A percentile compares a stretch with the other conserved stretches of the same genome.
phyloP scores from a whole-genome alignment of 2,888 invertebrate species.

The Dryocosmus kuriphilus region DNA sequence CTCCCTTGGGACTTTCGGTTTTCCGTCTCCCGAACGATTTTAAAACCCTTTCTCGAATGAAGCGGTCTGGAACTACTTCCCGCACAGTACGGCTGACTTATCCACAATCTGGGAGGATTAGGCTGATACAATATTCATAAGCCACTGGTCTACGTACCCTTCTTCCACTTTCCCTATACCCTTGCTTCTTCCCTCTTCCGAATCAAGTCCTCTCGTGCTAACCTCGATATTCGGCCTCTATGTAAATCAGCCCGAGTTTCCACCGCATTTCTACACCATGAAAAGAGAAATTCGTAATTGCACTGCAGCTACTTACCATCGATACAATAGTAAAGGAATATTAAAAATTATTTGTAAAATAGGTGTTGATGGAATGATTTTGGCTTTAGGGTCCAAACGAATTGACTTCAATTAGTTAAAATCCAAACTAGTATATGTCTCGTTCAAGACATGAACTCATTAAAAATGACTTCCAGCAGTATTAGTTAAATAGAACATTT shows the following conservation, averaged over 20 bases:
- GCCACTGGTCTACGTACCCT: conserved; percentile 61
- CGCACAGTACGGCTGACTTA: conserved; percentile 67
- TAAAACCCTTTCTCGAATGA: conserved; percentile 61
- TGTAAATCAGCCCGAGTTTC: conserved; percentile 62
- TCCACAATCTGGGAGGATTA: conserved; percentile 74
- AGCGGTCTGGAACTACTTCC: conserved; percentile 55
- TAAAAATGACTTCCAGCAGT: too few relatives aligned
- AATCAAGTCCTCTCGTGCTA: conserved; percentile 28
- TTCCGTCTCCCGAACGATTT: conserved; percentile 50
- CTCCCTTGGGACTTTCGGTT: conserved; percentile 43
- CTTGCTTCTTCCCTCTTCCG: conserved; percentile 35
- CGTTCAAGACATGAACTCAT: too few relatives aligned
- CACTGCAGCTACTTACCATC: background rate
- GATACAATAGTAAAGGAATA: too few relatives aligned
- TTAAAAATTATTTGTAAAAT: too few relatives aligned
- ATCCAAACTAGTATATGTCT: too few relatives aligned
- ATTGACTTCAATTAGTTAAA: too few relatives aligned
- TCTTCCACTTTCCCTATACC: conserved; percentile 44
- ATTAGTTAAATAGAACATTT: too few relatives aligned
- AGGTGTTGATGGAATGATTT: too few relatives aligned
- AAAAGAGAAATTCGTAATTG: conserved; percentile 11
- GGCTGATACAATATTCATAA: conserved; percentile 75
- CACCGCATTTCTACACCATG: conserved; percentile 13
- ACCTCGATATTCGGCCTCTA: conserved; percentile 61
- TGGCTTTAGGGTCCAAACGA: too few relatives aligned